Evolutionary conservation across 1,140 invertebrate genomes (phyloP).

Genomic region (Nasonia vitripennis): DNA sequence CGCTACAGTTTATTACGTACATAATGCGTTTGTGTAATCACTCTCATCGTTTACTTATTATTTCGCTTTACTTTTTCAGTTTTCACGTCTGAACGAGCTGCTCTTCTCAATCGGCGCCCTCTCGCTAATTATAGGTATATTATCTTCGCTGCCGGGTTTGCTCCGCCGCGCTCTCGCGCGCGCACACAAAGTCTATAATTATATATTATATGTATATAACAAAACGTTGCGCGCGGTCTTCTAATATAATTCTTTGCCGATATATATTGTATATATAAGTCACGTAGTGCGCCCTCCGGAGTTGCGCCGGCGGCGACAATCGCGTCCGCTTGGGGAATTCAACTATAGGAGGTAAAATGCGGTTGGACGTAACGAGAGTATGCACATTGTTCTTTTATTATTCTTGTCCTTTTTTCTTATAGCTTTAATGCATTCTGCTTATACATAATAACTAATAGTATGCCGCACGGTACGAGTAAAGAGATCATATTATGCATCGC

Average conservation of each 20-base stretch:
- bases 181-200: neutral
- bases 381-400: slow-evolving; percentile 20
- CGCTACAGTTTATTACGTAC: neutral
- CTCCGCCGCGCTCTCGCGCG: neutral
- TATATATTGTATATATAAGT: neutral
- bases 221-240: neutral
- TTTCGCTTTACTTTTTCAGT: neutral
- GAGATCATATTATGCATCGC: slow-evolving; percentile 45
- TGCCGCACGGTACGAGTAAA: slow-evolving; percentile 43
- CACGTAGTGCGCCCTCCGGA: neutral
- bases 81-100: neutral
- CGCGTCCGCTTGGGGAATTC: slow-evolving; percentile 2
- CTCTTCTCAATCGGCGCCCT: neutral
- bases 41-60: neutral
- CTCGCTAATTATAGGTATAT: neutral
- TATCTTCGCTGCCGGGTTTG: neutral
- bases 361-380: slow-evolving; percentile 46
- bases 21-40: neutral
- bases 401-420: slow-evolving; percentile 14
- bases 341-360: slow-evolving; percentile 45
- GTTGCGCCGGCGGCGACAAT: neutral
- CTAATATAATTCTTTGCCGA: neutral
- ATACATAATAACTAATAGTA: slow-evolving; percentile 46
- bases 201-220: neutral
- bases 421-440: slow-evolving; percentile 31